Evolutionary conservation across 2,113 vertebrate genomes (phyloP), one percentile per base, ranked within the genome.

Genomic region (Steatornis caripensis): DNA sequence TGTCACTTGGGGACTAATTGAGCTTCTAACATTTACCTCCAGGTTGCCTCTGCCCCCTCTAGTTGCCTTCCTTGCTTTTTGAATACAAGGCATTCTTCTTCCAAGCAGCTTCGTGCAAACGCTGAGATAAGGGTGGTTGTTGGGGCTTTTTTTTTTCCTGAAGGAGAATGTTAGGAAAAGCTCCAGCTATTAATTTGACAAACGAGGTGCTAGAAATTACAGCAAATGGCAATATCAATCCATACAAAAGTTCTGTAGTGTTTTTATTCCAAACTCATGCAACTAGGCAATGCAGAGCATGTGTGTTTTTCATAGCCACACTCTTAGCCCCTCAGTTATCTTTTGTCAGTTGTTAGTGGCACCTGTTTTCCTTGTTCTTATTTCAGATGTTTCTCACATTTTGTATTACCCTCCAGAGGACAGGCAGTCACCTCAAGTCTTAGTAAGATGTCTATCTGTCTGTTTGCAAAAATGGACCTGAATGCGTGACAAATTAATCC

Each of bases 151-250:
- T 75, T 70, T 70, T 85, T 68, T 93, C 74, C 92, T 95, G 79
- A 49, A 91, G 66, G 27, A 78, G 62, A 91, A 82, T 61, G 83
- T 95, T 96, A 87, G 86, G 75, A 95, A 94, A 72, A 90, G 68
- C 45, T 96, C 62, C 21, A 21, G 74, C 70, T 94, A 94, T 93
- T 92, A 87, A 90, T 80, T 84, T 98, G 95, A 97, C 89, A 65
- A 93, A 96, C 90, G 89, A 92, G 69, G 49, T 89, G 51, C 79
- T 95, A 96, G 93, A 96, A 91, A 94, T 94, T 87, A 84, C 22
- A 58, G 69, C 79, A 81, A 96, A 96, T 9, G 22, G 43, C 79
- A 90, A 57, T 91, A 97, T 96, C 74, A 49, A 57, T 95, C 95
- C 83, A 77, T 81, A 29, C 78, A 92, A 96, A 82, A 74, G 71